These are phyloP conservation scores for Apotomis betuletana DNA, from an alignment of 2,888 invertebrate species.

Conservation along the genomic window DNA sequence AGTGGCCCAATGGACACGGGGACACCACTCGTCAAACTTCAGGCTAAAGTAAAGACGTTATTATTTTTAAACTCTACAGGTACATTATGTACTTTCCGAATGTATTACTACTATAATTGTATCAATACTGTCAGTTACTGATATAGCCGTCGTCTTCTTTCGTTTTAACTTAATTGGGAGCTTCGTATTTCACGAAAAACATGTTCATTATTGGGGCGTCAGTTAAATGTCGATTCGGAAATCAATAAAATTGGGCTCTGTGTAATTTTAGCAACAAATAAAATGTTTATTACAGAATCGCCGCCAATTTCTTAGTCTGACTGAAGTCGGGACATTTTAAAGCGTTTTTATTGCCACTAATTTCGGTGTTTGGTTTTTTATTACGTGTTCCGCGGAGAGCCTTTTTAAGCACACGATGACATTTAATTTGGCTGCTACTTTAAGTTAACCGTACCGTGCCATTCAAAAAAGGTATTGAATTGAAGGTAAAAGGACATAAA, in stretches of 20 bases:
- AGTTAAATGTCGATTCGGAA: constrained; percentile 19
- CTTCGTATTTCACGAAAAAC: constrained; percentile 19
- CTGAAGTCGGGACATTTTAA: constrained; percentile 64
- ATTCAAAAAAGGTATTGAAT: constrained; percentile 31
- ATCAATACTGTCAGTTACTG: not conserved
- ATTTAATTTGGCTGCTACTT: constrained; percentile 52
- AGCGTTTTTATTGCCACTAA: constrained; percentile 65
- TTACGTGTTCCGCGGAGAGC: constrained; percentile 57
- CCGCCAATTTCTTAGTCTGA: constrained; percentile 53
- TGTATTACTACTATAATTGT: not conserved
- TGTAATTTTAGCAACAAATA: constrained; percentile 34
- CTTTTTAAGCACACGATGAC: constrained; percentile 64
- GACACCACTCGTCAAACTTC: too few species aligned
- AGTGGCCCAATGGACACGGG: too few species aligned
- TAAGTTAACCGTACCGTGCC: constrained; percentile 34
- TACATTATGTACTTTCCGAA: not conserved
- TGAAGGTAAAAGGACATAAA: constrained; percentile 2
- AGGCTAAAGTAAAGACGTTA: too few species aligned
- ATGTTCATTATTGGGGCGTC: constrained; percentile 16
- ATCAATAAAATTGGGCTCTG: constrained; percentile 20
- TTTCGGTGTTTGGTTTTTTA: constrained; percentile 63
- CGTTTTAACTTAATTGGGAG: constrained; percentile 16
- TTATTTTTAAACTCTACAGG: too few species aligned
- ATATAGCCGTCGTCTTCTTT: constrained; percentile 5
- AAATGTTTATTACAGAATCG: constrained; percentile 23